Evolutionary conservation across 2,888 invertebrate species (phyloP).

Genomic region (Anaspis maculata): DNA sequence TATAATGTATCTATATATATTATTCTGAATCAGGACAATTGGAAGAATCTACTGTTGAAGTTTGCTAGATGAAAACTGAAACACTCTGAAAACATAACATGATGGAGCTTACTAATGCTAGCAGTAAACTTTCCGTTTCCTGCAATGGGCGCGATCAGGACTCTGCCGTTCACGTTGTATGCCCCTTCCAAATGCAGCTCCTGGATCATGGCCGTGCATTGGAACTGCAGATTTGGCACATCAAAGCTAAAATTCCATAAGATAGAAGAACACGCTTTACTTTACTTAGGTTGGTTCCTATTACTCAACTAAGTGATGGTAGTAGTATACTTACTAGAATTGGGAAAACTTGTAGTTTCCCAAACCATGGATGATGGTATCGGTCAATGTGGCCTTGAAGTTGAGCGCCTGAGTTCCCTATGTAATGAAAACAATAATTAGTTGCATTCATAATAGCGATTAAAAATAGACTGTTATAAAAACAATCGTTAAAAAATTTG

Average conservation of each 20-base stretch:
- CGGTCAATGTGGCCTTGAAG: conserved; percentile 42
- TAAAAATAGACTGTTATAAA: too few relatives aligned
- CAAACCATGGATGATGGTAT: conserved; percentile 45
- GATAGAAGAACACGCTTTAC: too few relatives aligned
- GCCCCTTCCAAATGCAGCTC: conserved; percentile 23
- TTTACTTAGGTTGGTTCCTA: not conserved
- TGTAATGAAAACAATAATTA: too few relatives aligned
- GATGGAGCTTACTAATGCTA: conserved; percentile 19
- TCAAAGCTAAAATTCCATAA: conserved; percentile 28
- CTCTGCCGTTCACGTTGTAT: conserved; percentile 29
- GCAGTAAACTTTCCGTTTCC: conserved; percentile 26
- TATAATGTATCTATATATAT: too few relatives aligned
- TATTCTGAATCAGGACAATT: too few relatives aligned
- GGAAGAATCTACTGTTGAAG: too few relatives aligned
- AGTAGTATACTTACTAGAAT: conserved; percentile 39
- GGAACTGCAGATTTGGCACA: conserved; percentile 23
- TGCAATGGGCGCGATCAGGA: conserved; percentile 30
- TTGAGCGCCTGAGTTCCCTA: conserved; percentile 37
- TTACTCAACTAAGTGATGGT: not conserved
- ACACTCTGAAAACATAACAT: too few relatives aligned
- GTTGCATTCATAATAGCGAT: too few relatives aligned
- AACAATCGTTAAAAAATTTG: too few relatives aligned
- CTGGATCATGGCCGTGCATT: conserved; percentile 18
- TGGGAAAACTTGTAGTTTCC: conserved; percentile 41
- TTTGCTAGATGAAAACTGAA: too few relatives aligned